Conservation (phyloP, 1,140 invertebrate genomes). For the Carcinoscorpius rotundicauda region DNA sequence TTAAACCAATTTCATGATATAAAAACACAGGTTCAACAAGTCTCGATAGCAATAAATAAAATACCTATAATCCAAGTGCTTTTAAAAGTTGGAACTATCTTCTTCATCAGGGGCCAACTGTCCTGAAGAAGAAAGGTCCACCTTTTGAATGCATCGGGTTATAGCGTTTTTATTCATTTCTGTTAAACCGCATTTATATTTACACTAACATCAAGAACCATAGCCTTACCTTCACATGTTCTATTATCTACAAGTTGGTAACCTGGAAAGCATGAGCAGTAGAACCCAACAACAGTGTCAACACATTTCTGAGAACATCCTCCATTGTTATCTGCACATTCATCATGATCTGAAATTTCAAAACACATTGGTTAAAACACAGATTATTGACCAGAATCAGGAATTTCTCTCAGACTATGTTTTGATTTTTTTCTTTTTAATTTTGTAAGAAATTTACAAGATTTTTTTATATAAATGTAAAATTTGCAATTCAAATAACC, state of each 20-base stretch:
- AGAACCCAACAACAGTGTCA: conserved; percentile 58
- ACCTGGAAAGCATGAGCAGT: conserved; percentile 58
- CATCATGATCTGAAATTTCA: conserved; percentile 44
- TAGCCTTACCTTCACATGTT: conserved; percentile 55
- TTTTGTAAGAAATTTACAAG: too few relatives aligned
- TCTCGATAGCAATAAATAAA: background rate
- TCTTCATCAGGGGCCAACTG: too few relatives aligned
- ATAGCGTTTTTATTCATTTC: background rate
- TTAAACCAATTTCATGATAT: background rate
- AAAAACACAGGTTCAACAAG: background rate
- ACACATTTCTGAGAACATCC: conserved; percentile 73
- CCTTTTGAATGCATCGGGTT: background rate
- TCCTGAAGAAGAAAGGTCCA: background rate
- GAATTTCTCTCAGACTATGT: too few relatives aligned
- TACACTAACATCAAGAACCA: too few relatives aligned
- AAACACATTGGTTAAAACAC: background rate
- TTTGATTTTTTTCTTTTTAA: too few relatives aligned
- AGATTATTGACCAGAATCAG: too few relatives aligned
- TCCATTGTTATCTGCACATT: conserved; percentile 65
- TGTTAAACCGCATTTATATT: conserved; percentile 3
- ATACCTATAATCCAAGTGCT: background rate
- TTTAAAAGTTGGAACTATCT: background rate
- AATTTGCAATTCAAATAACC: too few relatives aligned
- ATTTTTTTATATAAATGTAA: too few relatives aligned
- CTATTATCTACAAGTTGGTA: conserved; percentile 57